Percentiles rank a stretch among this genome's conserved stretches.
Conservation (phyloP, 2,888 invertebrate genomes). For the Loripinus fragilis region DNA sequence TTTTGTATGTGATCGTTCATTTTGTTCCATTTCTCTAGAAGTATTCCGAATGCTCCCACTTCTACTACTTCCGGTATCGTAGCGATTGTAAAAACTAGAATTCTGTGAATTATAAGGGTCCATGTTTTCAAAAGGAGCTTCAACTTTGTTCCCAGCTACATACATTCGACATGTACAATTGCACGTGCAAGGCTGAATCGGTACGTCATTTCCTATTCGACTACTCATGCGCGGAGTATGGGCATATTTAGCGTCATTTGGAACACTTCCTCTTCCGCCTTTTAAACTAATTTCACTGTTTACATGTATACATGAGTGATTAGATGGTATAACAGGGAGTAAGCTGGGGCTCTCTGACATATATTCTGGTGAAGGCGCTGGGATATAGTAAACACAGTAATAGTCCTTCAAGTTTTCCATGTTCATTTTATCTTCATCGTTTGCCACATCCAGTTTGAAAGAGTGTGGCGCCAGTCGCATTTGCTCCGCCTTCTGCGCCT, state of each 20-base stretch:
- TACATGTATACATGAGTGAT: constrained; percentile 24
- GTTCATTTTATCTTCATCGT: constrained; percentile 62
- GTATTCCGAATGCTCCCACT: constrained; percentile 21
- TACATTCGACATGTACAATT: constrained; percentile 55
- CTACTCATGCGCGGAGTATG: background rate
- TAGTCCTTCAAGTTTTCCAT: constrained; percentile 66
- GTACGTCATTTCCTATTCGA: constrained; percentile 31
- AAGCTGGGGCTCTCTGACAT: constrained; percentile 33
- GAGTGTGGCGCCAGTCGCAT: constrained; percentile 58
- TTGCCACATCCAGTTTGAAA: constrained; percentile 54
- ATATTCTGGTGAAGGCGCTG: constrained; percentile 54
- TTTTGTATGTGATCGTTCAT: constrained; percentile 17
- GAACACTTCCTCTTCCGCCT: constrained; percentile 21
- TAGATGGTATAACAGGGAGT: constrained; percentile 28
- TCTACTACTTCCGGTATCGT: background rate
- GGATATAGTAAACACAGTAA: constrained; percentile 71
- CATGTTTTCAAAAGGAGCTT: constrained; percentile 32
- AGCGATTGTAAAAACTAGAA: constrained; percentile 17
- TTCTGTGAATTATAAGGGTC: background rate
- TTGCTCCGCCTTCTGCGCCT: constrained; percentile 55
- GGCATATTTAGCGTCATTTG: background rate
- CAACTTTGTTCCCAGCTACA: constrained; percentile 51
- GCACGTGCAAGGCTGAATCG: constrained; percentile 43
- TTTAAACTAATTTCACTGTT: constrained; percentile 24
- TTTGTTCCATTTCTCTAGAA: constrained; percentile 27